These are phyloP conservation scores for Oenanthe melanoleuca DNA, from an alignment of 2,113 vertebrate genomes.

Conservation along the genomic window DNA sequence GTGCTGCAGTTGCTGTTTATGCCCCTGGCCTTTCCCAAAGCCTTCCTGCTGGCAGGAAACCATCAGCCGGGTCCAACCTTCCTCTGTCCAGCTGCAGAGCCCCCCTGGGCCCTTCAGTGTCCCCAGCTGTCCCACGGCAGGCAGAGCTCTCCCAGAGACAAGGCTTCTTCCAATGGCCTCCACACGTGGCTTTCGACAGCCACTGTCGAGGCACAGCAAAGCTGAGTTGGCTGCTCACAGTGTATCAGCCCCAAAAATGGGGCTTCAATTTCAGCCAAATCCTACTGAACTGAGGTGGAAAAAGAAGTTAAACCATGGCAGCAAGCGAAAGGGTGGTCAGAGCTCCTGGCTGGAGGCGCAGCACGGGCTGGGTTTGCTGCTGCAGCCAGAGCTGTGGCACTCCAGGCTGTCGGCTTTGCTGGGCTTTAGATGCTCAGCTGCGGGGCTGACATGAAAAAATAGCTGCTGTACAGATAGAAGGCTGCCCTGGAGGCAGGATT, in stretches of 20 bases:
- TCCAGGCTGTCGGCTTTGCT: neutral
- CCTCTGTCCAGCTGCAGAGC: neutral
- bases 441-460: neutral
- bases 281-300: neutral
- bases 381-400: neutral
- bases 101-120: no score
- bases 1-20: neutral
- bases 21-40: neutral
- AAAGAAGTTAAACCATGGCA: neutral
- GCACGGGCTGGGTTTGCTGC: neutral
- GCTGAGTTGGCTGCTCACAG: neutral
- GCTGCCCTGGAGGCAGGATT: neutral
- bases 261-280: neutral
- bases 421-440: neutral
- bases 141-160: neutral
- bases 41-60: neutral
- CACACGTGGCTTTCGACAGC: no score
- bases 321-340: neutral
- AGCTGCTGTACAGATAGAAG: neutral
- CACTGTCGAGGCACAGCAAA: neutral
- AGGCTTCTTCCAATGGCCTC: neutral
- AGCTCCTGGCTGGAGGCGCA: neutral
- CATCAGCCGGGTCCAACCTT: neutral
- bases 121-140: neutral
- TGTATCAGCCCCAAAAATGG: neutral